Percentiles rank a stretch among this genome's conserved stretches.
Conservation (phyloP, 2,888 invertebrate genomes). For the Pheosia tremula region DNA sequence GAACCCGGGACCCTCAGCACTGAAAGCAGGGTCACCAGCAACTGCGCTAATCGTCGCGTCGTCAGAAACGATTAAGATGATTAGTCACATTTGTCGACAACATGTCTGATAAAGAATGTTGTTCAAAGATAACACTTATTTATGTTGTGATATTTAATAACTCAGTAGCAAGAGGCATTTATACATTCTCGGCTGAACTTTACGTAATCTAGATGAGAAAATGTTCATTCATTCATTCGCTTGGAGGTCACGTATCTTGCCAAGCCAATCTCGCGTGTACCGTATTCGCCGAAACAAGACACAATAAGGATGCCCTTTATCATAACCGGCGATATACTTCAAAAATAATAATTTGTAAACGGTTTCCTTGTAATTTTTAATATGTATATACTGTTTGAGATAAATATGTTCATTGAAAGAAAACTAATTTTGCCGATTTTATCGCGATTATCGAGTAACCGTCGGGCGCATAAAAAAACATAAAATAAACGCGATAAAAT, state of each 20-base stretch:
- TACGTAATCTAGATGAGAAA: slow-evolving; percentile 36
- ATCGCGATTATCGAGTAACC: too few relatives aligned
- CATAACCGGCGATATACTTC: slow-evolving; percentile 13
- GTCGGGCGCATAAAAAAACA: too few relatives aligned
- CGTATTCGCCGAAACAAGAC: slow-evolving; percentile 45
- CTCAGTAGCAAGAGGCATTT: slow-evolving; percentile 18
- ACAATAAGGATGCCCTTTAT: slow-evolving; percentile 20
- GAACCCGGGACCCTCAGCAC: too few relatives aligned
- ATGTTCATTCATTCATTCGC: slow-evolving; percentile 34
- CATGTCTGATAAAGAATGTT: background rate
- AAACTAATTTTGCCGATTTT: too few relatives aligned
- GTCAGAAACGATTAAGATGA: background rate
- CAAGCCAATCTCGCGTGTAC: slow-evolving; percentile 39
- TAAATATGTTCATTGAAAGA: background rate
- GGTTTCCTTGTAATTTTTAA: background rate
- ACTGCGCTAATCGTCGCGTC: too few relatives aligned
- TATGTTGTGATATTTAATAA: slow-evolving; percentile 14
- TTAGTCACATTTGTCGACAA: background rate
- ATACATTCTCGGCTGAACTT: slow-evolving; percentile 36
- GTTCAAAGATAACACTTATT: slow-evolving; percentile 25
- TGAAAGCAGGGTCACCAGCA: too few relatives aligned
- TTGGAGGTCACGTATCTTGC: slow-evolving; percentile 22
- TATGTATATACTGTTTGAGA: background rate
- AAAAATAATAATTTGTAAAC: background rate
- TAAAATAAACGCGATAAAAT: too few relatives aligned